phyloP scores from a whole-genome alignment of 2,888 invertebrate species.

The Nasonovia ribisnigri region DNA sequence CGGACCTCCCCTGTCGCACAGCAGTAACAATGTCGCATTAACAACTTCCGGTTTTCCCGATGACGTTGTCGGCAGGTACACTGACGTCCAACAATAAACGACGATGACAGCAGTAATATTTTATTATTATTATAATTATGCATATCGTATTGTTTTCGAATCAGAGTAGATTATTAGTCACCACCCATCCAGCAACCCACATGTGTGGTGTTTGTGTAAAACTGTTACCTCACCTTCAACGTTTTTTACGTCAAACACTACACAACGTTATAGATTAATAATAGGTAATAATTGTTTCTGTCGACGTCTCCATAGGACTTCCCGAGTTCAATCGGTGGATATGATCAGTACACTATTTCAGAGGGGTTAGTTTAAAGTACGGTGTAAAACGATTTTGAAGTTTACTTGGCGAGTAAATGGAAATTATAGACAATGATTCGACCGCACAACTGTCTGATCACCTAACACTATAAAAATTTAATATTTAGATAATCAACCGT shows the following conservation, averaged over 20 bases:
- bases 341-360: background rate
- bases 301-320: background rate
- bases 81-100: background rate
- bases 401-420: no score
- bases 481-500: background rate
- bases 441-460: no score
- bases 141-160: background rate
- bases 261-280: background rate
- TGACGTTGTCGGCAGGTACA: background rate
- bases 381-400: no score
- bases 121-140: background rate
- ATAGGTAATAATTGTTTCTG: background rate
- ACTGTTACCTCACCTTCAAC: no score
- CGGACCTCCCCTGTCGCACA: background rate
- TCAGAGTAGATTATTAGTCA: background rate
- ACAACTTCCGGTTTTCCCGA: background rate
- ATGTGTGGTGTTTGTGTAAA: background rate
- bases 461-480: background rate
- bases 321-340: background rate
- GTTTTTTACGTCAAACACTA: background rate
- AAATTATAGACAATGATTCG: background rate
- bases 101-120: background rate
- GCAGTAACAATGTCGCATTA: background rate
- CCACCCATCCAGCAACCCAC: background rate
- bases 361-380: no score